These are phyloP conservation scores for Pseudomyrmex sp. DNA, from an alignment of 1,140 invertebrate genomes.

Conservation along the genomic window DNA sequence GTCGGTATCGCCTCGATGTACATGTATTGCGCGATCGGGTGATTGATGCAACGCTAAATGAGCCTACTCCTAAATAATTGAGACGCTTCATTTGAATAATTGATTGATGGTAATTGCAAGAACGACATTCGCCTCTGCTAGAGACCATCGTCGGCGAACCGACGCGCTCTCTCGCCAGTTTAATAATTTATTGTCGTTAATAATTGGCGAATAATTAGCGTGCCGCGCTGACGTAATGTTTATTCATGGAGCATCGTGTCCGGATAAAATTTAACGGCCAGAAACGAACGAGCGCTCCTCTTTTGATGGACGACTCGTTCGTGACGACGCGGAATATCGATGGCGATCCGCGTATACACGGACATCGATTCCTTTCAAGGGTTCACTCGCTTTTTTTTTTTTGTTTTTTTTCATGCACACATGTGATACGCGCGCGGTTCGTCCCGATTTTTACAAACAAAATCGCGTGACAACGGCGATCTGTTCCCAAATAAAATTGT, in stretches of 20 bases:
- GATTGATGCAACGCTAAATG: slow-evolving; percentile 59
- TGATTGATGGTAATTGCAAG: slow-evolving; percentile 66
- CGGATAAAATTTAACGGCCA: slow-evolving; percentile 58
- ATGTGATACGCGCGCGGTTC: too few relatives aligned
- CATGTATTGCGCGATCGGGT: neutral
- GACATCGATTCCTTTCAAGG: slow-evolving; percentile 43
- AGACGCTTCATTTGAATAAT: slow-evolving; percentile 63
- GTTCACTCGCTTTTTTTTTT: neutral
- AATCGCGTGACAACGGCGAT: too few relatives aligned
- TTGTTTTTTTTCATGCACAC: too few relatives aligned
- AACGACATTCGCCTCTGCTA: slow-evolving; percentile 43
- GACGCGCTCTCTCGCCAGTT: slow-evolving; percentile 15
- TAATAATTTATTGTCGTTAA: slow-evolving; percentile 68
- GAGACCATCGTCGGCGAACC: neutral
- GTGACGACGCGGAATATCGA: slow-evolving; percentile 61
- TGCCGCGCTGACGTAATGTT: slow-evolving; percentile 62
- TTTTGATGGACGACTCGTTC: slow-evolving; percentile 61
- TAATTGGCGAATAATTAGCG: slow-evolving; percentile 68
- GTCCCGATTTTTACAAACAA: too few relatives aligned
- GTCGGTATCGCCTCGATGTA: slow-evolving; percentile 2
- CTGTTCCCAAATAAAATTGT: too few relatives aligned
- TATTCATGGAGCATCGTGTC: slow-evolving; percentile 60
- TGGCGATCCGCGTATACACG: slow-evolving; percentile 21
- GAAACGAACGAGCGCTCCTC: slow-evolving; percentile 47
- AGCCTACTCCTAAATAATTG: slow-evolving; percentile 63